A percentile compares a stretch with the other conserved stretches of the same genome.
Conservation (phyloP, 2,797 vertebrate species). For the Lycodopsis pacificus region DNA sequence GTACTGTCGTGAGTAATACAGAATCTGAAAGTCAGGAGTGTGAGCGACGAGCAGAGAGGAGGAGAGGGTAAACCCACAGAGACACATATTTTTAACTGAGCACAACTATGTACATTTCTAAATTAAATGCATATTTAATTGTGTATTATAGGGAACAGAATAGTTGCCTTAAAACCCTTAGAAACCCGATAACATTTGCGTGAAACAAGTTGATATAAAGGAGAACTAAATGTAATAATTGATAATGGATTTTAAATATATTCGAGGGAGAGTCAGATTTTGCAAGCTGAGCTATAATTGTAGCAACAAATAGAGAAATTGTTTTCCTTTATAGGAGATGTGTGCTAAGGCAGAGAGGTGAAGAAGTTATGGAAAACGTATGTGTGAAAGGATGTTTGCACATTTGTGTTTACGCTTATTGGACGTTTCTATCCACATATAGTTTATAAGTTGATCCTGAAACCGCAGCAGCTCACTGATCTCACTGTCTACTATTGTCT, state of each 20-base stretch:
- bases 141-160: neutral
- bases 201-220: neutral
- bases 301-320: neutral
- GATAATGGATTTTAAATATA: neutral
- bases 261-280: neutral
- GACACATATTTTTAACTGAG: neutral
- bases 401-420: neutral
- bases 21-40: slow-evolving; percentile 12
- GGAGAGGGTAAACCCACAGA: neutral
- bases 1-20: neutral
- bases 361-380: neutral
- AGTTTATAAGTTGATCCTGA: neutral
- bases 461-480: slow-evolving; percentile 15
- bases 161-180: neutral
- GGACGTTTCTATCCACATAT: neutral
- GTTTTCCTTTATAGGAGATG: neutral
- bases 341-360: neutral
- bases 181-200: neutral
- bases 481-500: neutral
- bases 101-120: neutral
- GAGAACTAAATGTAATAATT: neutral
- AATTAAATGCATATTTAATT: neutral
- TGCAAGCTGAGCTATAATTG: neutral
- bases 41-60: slow-evolving; percentile 13
- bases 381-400: neutral